These are phyloP conservation scores for Charaxes varanes DNA, from an alignment of 1,140 invertebrate species.

Conservation along the genomic window DNA sequence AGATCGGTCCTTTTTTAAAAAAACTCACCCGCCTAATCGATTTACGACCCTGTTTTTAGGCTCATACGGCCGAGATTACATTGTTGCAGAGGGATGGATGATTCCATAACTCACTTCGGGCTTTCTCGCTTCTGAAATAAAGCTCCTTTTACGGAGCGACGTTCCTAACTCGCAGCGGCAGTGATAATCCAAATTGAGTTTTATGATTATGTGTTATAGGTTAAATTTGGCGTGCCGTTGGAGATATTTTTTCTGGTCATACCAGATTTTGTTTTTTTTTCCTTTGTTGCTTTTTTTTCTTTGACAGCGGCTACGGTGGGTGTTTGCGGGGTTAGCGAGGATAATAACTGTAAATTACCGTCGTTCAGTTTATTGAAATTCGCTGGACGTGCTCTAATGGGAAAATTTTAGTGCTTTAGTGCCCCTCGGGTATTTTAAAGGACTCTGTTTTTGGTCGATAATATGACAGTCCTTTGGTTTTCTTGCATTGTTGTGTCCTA, in stretches of 20 bases:
- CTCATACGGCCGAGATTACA: slow-evolving; percentile 28
- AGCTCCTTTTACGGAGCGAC: slow-evolving; percentile 61
- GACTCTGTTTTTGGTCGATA: not conserved
- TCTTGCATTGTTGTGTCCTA: too few relatives aligned
- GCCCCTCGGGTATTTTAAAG: not conserved
- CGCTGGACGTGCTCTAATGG: slow-evolving; percentile 57
- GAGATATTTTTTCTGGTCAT: slow-evolving; percentile 60
- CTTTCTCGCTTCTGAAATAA: slow-evolving; percentile 71
- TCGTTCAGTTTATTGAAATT: slow-evolving; percentile 67
- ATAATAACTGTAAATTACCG: slow-evolving; percentile 73
- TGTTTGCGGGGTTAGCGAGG: slow-evolving; percentile 69
- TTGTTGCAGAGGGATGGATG: slow-evolving; percentile 16
- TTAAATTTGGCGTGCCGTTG: slow-evolving; percentile 24
- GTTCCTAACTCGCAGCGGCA: slow-evolving; percentile 22
- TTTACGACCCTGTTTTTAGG: slow-evolving; percentile 23
- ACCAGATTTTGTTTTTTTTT: slow-evolving; percentile 62
- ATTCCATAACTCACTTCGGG: slow-evolving; percentile 67
- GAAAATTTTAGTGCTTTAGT: slow-evolving; percentile 35
- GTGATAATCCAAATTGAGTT: slow-evolving; percentile 20
- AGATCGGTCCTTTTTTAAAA: slow-evolving; percentile 66
- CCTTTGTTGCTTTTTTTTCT: slow-evolving; percentile 38
- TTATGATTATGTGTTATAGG: slow-evolving; percentile 26
- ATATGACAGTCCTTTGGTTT: not conserved
- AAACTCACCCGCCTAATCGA: slow-evolving; percentile 15
- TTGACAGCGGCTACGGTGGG: slow-evolving; percentile 64